Percentiles rank a stretch among this genome's conserved stretches.
phyloP scores from a whole-genome alignment of 2,797 vertebrate species.

The Octomys mimax region DNA sequence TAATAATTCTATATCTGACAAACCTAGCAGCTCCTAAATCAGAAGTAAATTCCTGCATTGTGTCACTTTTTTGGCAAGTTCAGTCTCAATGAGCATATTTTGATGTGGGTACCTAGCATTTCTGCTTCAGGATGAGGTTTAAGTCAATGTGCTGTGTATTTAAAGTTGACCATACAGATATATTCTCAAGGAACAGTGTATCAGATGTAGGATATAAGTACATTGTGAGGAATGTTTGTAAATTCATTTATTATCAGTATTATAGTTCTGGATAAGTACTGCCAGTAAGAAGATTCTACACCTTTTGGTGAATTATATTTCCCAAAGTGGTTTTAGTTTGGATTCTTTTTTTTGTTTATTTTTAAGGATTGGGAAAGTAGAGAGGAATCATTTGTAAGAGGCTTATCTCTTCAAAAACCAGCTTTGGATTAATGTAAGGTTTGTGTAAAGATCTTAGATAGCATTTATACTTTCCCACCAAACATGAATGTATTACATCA shows the following conservation, averaged over 20 bases:
- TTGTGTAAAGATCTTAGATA: neutral
- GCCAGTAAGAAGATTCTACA: neutral
- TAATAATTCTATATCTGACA: neutral
- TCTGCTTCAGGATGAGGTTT: neutral
- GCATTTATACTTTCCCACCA: neutral
- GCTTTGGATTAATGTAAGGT: neutral
- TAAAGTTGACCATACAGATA: neutral
- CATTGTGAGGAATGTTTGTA: neutral
- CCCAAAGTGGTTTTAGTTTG: neutral
- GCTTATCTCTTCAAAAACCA: neutral
- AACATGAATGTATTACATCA: neutral
- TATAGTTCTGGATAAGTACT: neutral
- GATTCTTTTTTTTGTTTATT: neutral
- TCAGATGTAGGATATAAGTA: constrained; percentile 22
- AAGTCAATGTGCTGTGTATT: neutral
- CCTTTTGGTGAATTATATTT: constrained; percentile 14
- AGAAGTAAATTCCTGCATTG: neutral
- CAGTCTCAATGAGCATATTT: neutral
- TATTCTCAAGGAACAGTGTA: neutral
- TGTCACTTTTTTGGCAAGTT: neutral
- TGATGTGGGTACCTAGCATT: neutral
- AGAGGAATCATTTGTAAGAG: constrained; percentile 7
- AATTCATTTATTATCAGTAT: neutral
- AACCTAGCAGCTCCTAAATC: neutral
- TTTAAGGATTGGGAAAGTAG: neutral